Conservation (phyloP, 92 coral and sea anemone species). For the Parazoanthus darwini region DNA sequence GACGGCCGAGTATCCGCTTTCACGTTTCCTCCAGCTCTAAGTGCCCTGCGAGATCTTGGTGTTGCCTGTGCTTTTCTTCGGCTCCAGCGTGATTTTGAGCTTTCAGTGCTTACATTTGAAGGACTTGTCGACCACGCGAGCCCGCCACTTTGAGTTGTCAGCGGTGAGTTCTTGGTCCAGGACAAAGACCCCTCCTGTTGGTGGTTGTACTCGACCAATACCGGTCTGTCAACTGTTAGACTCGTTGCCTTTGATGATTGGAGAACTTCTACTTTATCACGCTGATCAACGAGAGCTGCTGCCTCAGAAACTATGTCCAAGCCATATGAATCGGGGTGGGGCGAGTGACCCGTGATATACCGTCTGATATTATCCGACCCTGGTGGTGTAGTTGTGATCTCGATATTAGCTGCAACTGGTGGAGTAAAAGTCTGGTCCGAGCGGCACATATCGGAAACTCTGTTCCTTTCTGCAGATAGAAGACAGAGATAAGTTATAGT, state of each 20-base stretch:
- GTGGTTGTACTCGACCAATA: neutral
- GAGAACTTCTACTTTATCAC: neutral
- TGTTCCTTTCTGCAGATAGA: neutral
- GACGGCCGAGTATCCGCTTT: neutral
- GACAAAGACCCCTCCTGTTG: neutral
- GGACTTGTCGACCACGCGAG: neutral
- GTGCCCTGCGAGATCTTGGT: conserved; percentile 3
- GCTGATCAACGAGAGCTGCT: neutral
- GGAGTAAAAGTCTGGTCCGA: neutral
- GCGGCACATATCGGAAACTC: neutral
- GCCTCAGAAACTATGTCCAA: conserved; percentile 17
- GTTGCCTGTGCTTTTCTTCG: neutral
- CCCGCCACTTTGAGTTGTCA: neutral
- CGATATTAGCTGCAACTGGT: conserved; percentile 32
- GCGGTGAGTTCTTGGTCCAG: neutral
- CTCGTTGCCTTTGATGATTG: neutral
- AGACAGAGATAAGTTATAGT: neutral
- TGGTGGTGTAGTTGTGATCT: conserved; percentile 31
- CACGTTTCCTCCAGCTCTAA: neutral
- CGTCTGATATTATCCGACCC: neutral
- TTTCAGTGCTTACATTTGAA: neutral
- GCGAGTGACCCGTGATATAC: neutral
- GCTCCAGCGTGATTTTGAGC: neutral
- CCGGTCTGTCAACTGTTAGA: neutral
- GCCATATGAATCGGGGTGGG: neutral